A percentile compares a stretch with the other conserved stretches of the same genome.
Conservation (phyloP, 2,888 invertebrate species). For the Aleiodes alternator region DNA sequence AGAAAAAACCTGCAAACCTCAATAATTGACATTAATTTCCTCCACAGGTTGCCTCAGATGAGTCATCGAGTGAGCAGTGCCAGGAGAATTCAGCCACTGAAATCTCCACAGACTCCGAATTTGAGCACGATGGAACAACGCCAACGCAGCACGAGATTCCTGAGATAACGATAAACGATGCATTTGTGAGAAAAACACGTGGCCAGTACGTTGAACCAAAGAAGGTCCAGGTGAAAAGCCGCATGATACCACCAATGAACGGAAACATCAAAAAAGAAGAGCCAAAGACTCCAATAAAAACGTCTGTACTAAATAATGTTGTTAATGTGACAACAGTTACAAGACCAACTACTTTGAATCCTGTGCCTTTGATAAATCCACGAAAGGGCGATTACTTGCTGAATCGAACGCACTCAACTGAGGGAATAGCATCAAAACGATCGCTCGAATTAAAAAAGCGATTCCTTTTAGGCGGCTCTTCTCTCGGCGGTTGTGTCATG, state of each 20-base stretch:
- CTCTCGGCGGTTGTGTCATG: slow-evolving; percentile 82
- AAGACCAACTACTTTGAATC: slow-evolving; percentile 33
- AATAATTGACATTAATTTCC: slow-evolving; percentile 49
- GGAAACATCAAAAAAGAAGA: slow-evolving; percentile 69
- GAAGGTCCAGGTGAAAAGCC: slow-evolving; percentile 80
- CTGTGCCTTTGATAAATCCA: slow-evolving; percentile 77
- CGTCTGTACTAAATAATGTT: slow-evolving; percentile 27
- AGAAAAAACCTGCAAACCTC: slow-evolving; percentile 10
- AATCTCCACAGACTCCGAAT: slow-evolving; percentile 95
- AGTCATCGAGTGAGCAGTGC: slow-evolving; percentile 81
- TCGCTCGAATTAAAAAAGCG: slow-evolving; percentile 91
- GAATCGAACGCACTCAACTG: slow-evolving; percentile 89
- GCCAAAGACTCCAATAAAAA: slow-evolving; percentile 30
- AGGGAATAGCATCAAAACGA: slow-evolving; percentile 91
- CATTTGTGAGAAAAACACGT: slow-evolving; percentile 78
- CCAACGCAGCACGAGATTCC: slow-evolving; percentile 85
- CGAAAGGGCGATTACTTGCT: slow-evolving; percentile 85
- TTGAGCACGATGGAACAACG: slow-evolving; percentile 86
- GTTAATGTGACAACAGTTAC: background rate
- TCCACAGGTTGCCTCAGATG: slow-evolving; percentile 82
- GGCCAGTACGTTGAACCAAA: slow-evolving; percentile 76
- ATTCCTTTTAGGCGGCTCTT: slow-evolving; percentile 86
- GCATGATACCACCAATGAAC: slow-evolving; percentile 75
- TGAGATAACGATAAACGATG: slow-evolving; percentile 85
- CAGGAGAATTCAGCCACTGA: slow-evolving; percentile 92